phyloP scores from a whole-genome alignment of 2,797 vertebrate genomes.

The Hydrocynus forskahlii region DNA sequence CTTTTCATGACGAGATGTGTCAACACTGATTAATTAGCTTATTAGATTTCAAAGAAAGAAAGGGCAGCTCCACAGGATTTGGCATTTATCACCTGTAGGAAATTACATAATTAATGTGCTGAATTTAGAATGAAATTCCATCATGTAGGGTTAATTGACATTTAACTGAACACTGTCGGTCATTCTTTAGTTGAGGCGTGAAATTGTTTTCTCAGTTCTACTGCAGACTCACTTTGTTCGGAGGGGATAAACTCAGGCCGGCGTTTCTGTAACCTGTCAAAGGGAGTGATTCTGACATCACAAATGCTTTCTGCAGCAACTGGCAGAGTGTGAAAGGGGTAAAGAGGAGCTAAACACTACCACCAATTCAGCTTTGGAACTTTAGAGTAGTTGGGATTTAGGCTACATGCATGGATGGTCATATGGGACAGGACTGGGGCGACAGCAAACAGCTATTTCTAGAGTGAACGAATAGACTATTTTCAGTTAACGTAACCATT shows the following conservation, averaged over 20 bases:
- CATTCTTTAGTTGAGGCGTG: conserved; percentile 15
- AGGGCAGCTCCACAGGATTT: conserved; percentile 19
- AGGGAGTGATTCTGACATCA: not conserved
- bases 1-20: conserved; percentile 12
- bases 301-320: conserved; percentile 6
- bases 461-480: no score
- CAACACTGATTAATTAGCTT: conserved; percentile 26
- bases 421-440: not conserved
- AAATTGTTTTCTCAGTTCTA: not conserved
- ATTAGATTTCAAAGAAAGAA: conserved; percentile 31
- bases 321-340: not conserved
- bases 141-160: conserved; percentile 32
- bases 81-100: conserved; percentile 29
- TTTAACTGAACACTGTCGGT: conserved; percentile 21
- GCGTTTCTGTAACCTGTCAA: not conserved
- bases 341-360: not conserved
- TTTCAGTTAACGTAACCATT: no score
- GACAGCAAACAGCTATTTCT: not conserved
- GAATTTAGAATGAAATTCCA: conserved; percentile 20
- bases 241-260: not conserved
- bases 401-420: not conserved
- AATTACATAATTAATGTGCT: conserved; percentile 31
- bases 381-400: not conserved
- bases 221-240: not conserved
- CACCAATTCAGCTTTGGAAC: not conserved